phyloP scores from a whole-genome alignment of 1,140 invertebrate genomes.

The Phymorhynchus buccinoides region DNA sequence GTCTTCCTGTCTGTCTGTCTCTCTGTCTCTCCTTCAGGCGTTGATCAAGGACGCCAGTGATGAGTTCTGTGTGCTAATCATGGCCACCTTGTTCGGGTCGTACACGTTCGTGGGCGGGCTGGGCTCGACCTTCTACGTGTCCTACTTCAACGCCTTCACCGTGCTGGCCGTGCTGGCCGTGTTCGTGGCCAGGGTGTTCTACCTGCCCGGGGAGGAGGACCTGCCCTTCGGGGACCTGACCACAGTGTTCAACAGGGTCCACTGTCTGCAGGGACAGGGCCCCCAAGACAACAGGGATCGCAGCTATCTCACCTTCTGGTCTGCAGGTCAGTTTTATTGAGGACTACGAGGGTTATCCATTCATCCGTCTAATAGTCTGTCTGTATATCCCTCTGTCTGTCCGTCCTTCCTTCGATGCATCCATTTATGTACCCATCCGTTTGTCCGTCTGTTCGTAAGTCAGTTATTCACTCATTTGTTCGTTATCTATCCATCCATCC shows the following conservation, averaged over 20 bases:
- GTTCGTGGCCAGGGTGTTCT: conserved; percentile 49
- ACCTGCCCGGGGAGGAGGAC: conserved; percentile 30
- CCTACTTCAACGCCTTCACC: conserved; percentile 72
- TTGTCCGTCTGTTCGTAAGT: too few relatives aligned
- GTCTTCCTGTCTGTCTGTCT: too few relatives aligned
- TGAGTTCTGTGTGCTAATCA: conserved; percentile 62
- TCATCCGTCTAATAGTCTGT: too few relatives aligned
- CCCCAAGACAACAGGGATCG: conserved; percentile 64
- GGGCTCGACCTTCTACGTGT: conserved; percentile 73
- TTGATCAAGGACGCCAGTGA: conserved; percentile 55
- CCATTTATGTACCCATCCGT: too few relatives aligned
- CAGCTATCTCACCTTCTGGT: conserved; percentile 52
- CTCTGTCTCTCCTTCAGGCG: too few relatives aligned
- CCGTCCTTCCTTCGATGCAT: too few relatives aligned
- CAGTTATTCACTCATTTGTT: too few relatives aligned
- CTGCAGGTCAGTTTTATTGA: conserved; percentile 16
- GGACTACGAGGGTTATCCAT: too few relatives aligned
- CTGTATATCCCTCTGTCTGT: too few relatives aligned
- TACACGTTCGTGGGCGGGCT: conserved; percentile 73
- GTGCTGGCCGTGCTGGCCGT: conserved; percentile 65
- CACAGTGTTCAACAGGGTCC: conserved; percentile 57
- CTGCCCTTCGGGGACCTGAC: conserved; percentile 43
- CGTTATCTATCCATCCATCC: too few relatives aligned
- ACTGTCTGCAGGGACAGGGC: conserved; percentile 57
- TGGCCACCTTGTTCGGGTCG: conserved; percentile 65